Base-by-base conservation (phyloP, 1,140 invertebrate genomes). In the Helicoverpa zea region DNA sequence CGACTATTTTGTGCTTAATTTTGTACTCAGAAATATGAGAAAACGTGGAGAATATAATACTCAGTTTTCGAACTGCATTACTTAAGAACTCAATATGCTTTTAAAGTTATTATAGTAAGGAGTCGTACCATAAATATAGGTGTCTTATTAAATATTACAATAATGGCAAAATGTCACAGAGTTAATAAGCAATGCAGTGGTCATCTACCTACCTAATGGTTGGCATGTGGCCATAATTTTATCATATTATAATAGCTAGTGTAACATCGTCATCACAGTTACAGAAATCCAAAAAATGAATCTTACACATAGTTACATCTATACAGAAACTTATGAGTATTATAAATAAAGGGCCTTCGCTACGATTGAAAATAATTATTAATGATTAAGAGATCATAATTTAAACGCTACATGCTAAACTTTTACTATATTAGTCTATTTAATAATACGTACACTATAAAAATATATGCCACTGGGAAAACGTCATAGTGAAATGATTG, bases 361-460 rank as follows among this genome's bases (percentile, higher is more conserved):
- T 90, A 90, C 89, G 90, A 79, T 91, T 87, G 88, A 90, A 93
- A 94, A 92, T 94, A 92, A 95, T 95, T 94, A 94, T 94, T 94
- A 95, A 90, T 93, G 92, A 94, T 95, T 95, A 95, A 95, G 94
- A 95, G 94, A 95, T 95, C 94, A 95, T 94, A 94, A 91, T 94
- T 94, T 92, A 93, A 93, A 88, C 85, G 82, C 90, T 92, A 92
- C 84, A 87, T 84, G 59, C 90, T 94, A 93, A 83, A 87, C 81
- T 82, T 92, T 91, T 87, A 83, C 91, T 94, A 95, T 83, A 93
- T 93, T 94, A 95, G 88, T 92, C 87, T 93, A 92, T 81, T n/a
- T 80, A 82, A 84, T 87, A 91, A 92, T 90, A 89, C 84, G 88
- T 87, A 90, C 80, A 87, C 87, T 88, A 88, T 86, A 88, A 89